Percentiles rank a stretch among this genome's conserved stretches.
Conservation (phyloP, 2,888 invertebrate genomes). For the Diloba caeruleocephala region DNA sequence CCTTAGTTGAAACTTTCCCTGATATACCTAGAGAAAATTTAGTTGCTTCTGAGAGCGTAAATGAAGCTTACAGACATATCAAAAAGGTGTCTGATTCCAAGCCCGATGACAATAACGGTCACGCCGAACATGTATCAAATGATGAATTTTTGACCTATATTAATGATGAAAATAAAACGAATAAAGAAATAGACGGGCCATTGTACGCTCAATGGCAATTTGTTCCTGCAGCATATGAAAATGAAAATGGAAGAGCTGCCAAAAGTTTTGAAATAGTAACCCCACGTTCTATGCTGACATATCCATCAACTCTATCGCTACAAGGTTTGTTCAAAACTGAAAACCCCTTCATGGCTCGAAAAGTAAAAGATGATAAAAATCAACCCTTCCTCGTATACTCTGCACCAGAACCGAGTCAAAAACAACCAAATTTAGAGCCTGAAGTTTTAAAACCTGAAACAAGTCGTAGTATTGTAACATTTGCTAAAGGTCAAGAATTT, state of each 20-base stretch:
- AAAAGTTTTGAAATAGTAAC: conserved; percentile 79
- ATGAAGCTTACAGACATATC: conserved; percentile 82
- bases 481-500: conserved; percentile 80
- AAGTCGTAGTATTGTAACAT: conserved; percentile 75
- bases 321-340: conserved; percentile 91
- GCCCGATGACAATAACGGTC: conserved; percentile 51
- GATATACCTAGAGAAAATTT: conserved; percentile 82
- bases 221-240: conserved; percentile 85
- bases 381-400: conserved; percentile 86
- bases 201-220: conserved; percentile 79
- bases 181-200: conserved; percentile 64
- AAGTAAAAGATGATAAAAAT: conserved; percentile 64
- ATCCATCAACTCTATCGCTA: conserved; percentile 91
- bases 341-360: conserved; percentile 73
- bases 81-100: conserved; percentile 63
- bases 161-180: conserved; percentile 77
- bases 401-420: conserved; percentile 71
- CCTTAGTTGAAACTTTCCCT: conserved; percentile 71
- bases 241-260: conserved; percentile 70
- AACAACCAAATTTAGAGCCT: conserved; percentile 73
- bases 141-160: conserved; percentile 80
- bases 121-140: conserved; percentile 67
- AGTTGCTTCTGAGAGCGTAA: conserved; percentile 85
- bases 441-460: conserved; percentile 73
- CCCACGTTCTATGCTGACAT: conserved; percentile 76